These are phyloP conservation scores for Columba janthina DNA, from an alignment of 2,113 vertebrate species.

Conservation along the genomic window DNA sequence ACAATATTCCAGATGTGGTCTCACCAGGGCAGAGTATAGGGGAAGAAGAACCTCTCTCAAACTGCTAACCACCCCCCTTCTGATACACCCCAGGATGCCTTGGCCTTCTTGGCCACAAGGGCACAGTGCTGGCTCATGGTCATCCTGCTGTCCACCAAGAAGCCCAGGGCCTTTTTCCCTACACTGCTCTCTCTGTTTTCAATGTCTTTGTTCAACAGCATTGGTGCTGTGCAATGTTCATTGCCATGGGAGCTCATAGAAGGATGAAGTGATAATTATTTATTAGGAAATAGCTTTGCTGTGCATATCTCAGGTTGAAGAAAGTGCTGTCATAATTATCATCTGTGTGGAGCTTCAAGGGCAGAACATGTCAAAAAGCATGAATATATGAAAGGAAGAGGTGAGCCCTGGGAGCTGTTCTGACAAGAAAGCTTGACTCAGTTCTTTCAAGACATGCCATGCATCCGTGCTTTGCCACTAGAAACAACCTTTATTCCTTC, in stretches of 20 bases:
- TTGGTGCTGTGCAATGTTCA: neutral
- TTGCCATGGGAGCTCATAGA: neutral
- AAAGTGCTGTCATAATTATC: neutral
- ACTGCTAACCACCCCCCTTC: too few relatives aligned
- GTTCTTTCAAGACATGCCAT: neutral
- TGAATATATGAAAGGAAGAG: neutral
- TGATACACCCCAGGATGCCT: too few relatives aligned
- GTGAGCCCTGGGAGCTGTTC: neutral
- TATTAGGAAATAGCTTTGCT: neutral
- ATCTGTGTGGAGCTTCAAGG: neutral
- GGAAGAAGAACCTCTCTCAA: too few relatives aligned
- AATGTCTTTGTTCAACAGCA: neutral
- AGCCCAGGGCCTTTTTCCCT: too few relatives aligned
- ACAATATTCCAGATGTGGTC: too few relatives aligned
- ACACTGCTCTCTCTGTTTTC: neutral
- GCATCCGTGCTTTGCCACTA: accelerated
- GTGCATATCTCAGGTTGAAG: neutral
- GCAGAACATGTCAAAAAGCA: neutral
- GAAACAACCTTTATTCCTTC: neutral
- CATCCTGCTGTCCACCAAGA: too few relatives aligned
- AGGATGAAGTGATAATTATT: neutral
- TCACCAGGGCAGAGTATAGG: too few relatives aligned
- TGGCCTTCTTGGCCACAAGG: too few relatives aligned
- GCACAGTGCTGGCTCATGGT: too few relatives aligned
- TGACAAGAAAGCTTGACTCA: neutral